Evolutionary conservation across 2,888 invertebrate genomes (phyloP).

Genomic region (Electrophaes corylata): DNA sequence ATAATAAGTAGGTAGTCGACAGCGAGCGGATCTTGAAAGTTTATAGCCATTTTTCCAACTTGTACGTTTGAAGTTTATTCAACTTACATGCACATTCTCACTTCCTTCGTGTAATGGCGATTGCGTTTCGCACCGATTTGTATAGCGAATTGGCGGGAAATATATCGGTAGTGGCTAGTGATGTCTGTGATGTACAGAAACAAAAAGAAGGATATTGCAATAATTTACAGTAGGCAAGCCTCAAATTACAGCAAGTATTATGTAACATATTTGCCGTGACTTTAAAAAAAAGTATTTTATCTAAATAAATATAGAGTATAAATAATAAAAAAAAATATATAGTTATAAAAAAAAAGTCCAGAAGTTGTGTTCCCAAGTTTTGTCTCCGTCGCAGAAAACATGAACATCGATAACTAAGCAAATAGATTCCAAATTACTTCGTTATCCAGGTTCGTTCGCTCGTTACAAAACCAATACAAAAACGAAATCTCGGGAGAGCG

Average conservation of each 20-base stretch:
- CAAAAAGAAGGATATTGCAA: too few relatives aligned
- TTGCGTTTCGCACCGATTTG: slow-evolving; percentile 23
- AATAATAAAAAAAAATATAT: too few relatives aligned
- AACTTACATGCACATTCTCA: slow-evolving; percentile 33
- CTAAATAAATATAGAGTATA: too few relatives aligned
- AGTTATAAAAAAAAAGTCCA: too few relatives aligned
- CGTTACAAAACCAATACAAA: slow-evolving; percentile 23
- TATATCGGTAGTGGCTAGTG: slow-evolving; percentile 8
- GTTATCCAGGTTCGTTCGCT: slow-evolving; percentile 13
- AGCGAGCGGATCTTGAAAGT: slow-evolving; percentile 43
- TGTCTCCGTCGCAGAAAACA: neutral
- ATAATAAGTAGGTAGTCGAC: slow-evolving; percentile 44
- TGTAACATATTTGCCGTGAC: too few relatives aligned
- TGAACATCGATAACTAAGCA: slow-evolving; percentile 2
- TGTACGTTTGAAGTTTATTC: slow-evolving; percentile 56
- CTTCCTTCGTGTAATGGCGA: slow-evolving; percentile 19
- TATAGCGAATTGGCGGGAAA: slow-evolving; percentile 16
- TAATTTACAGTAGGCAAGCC: too few relatives aligned
- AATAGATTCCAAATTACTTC: slow-evolving; percentile 23
- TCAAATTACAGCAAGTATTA: too few relatives aligned
- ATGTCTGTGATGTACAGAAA: neutral
- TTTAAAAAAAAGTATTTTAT: too few relatives aligned
- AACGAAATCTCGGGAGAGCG: slow-evolving; percentile 24
- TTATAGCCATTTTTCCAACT: slow-evolving; percentile 58
- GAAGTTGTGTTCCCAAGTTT: too few relatives aligned